A percentile compares a stretch with the other conserved stretches of the same genome.
These are phyloP conservation scores for Leptopterna dolabrata DNA, from an alignment of 2,888 invertebrate genomes.

Conservation along the genomic window DNA sequence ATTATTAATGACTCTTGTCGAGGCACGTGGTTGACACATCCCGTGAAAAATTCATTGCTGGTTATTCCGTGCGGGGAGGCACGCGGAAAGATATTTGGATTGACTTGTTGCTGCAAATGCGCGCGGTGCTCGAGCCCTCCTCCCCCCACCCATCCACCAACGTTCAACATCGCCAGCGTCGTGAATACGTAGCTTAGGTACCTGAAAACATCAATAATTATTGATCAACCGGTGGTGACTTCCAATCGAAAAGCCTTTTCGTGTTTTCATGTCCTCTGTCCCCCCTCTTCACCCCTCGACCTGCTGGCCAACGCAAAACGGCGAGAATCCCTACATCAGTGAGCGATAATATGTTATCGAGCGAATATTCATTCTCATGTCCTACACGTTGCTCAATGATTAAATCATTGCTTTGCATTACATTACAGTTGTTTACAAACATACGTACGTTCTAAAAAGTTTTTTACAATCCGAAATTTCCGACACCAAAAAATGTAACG, in stretches of 20 bases:
- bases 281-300: too few species aligned
- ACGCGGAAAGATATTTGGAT: neutral
- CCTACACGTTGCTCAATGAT: too few species aligned
- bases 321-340: too few species aligned
- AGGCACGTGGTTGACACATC: neutral
- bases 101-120: neutral
- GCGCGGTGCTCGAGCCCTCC: neutral
- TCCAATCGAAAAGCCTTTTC: neutral
- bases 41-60: neutral
- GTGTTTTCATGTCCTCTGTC: neutral
- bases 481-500: too few species aligned
- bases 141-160: neutral
- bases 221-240: neutral
- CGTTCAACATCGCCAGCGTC: too few species aligned
- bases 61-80: neutral
- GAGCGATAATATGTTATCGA: too few species aligned
- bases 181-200: neutral
- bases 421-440: too few species aligned
- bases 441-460: too few species aligned
- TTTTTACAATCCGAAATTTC: too few species aligned
- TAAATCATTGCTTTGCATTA: too few species aligned
- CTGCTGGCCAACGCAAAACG: too few species aligned
- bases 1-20: neutral
- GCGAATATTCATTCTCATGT: too few species aligned
- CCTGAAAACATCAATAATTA: neutral